Evolutionary conservation across 1,140 invertebrate species (phyloP).

Genomic region (Drosophila lowei): DNA sequence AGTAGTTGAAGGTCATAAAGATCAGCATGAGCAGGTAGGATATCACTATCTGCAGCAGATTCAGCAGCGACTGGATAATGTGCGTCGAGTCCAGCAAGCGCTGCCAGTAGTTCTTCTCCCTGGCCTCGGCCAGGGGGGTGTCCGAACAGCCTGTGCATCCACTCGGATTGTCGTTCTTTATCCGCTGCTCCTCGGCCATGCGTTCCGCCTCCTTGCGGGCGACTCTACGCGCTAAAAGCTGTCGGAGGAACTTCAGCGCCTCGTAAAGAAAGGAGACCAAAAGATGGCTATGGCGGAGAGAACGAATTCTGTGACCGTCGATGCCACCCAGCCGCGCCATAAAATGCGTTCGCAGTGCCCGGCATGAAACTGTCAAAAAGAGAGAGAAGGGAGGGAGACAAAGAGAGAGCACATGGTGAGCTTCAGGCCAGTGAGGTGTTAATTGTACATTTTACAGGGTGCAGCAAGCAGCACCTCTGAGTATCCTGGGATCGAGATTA

Average conservation of each 20-base stretch:
- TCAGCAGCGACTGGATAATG: conserved; percentile 92
- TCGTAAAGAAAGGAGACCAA: conserved; percentile 71
- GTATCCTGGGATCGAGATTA: neutral
- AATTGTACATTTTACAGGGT: conserved; percentile 11
- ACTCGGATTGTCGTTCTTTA: conserved; percentile 27
- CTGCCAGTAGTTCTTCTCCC: conserved; percentile 55
- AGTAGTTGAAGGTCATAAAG: conserved; percentile 99
- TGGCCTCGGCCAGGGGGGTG: conserved; percentile 47
- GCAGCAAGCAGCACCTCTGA: neutral
- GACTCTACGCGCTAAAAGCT: conserved; percentile 50
- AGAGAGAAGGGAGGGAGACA: too few relatives aligned
- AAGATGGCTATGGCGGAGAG: conserved; percentile 69
- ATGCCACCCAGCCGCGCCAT: conserved; percentile 89
- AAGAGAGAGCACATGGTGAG: too few relatives aligned
- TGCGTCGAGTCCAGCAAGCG: conserved; percentile 84
- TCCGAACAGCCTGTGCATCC: conserved; percentile 53
- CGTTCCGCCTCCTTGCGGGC: conserved; percentile 50
- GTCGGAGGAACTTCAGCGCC: conserved; percentile 69
- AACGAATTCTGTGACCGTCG: conserved; percentile 68
- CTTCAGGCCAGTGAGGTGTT: neutral
- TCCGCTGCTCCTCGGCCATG: conserved; percentile 49
- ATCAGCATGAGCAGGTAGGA: conserved; percentile 98
- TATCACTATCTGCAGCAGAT: conserved; percentile 93
- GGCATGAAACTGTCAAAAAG: conserved; percentile 88
- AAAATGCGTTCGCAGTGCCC: conserved; percentile 89